phyloP scores from a whole-genome alignment of 2,113 vertebrate genomes.

The Sprattus sprattus region DNA sequence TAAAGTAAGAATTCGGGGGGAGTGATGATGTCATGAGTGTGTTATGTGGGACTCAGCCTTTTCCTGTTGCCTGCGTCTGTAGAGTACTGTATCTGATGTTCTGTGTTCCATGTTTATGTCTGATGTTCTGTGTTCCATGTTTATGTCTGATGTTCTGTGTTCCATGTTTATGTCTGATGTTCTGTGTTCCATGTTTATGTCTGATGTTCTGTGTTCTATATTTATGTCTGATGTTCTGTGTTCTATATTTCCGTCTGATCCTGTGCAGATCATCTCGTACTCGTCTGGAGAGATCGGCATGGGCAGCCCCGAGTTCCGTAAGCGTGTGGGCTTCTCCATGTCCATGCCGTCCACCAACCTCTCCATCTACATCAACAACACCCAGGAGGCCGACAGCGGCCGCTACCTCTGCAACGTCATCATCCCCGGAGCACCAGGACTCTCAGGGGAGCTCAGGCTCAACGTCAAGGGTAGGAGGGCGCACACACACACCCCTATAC shows the following conservation, averaged over 20 bases:
- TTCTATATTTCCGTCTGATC: not conserved
- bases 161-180: too few species aligned
- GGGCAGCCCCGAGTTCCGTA: slow-evolving; percentile 60
- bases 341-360: slow-evolving; percentile 75
- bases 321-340: slow-evolving; percentile 74
- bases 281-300: slow-evolving; percentile 65
- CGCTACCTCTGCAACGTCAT: slow-evolving; percentile 81
- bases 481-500: not conserved
- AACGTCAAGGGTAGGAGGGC: slow-evolving; percentile 77
- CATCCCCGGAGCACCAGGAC: slow-evolving; percentile 58
- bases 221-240: not conserved
- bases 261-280: slow-evolving; percentile 68
- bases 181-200: too few species aligned
- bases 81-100: too few species aligned
- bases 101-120: too few species aligned
- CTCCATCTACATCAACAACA: slow-evolving; percentile 82
- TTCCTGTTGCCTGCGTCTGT: not conserved
- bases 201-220: not conserved
- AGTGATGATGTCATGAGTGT: too few species aligned
- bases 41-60: not conserved
- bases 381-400: slow-evolving; percentile 80
- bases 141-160: too few species aligned
- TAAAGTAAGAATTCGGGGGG: too few species aligned
- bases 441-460: slow-evolving; percentile 68
- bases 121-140: too few species aligned